A percentile compares a stretch with the other conserved stretches of the same genome.
Conservation (phyloP, 2,113 vertebrate genomes). For the Nycticebus coucang region DNA sequence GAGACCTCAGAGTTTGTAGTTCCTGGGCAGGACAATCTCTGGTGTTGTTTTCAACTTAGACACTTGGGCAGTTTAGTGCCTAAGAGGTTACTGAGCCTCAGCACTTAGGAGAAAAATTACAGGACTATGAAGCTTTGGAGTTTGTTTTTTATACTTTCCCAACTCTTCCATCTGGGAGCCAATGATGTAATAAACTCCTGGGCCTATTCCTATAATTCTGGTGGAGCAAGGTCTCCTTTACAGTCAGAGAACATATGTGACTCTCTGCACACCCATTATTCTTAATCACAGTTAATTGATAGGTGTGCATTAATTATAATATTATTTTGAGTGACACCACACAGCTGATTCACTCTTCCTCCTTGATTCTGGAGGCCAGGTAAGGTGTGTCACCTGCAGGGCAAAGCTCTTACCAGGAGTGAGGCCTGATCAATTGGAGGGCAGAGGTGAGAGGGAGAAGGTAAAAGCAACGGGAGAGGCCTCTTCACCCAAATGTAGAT, state of each 20-base stretch:
- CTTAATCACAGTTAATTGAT: no score
- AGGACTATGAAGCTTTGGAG: not conserved
- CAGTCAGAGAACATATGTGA: not conserved
- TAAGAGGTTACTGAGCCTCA: not conserved
- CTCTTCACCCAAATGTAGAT: not conserved
- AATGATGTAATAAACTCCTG: not conserved
- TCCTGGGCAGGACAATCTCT: not conserved
- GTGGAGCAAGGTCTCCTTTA: not conserved
- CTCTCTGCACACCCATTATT: not conserved
- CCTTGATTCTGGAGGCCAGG: not conserved
- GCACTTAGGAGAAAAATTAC: not conserved
- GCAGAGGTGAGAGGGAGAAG: not conserved
- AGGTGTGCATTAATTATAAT: no score
- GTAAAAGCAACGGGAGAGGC: not conserved
- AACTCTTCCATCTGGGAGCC: not conserved
- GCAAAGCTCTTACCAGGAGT: not conserved
- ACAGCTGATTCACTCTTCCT: slow-evolving; percentile 19
- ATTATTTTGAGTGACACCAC: not conserved
- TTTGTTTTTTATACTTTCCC: not conserved
- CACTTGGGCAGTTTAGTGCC: not conserved
- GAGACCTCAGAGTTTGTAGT: not conserved
- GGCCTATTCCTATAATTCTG: slow-evolving; percentile 35
- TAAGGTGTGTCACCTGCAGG: not conserved
- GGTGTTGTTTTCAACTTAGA: not conserved
- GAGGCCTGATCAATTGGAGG: not conserved